Conservation (phyloP, 2,113 vertebrate genomes). For the Arizona elegans region DNA sequence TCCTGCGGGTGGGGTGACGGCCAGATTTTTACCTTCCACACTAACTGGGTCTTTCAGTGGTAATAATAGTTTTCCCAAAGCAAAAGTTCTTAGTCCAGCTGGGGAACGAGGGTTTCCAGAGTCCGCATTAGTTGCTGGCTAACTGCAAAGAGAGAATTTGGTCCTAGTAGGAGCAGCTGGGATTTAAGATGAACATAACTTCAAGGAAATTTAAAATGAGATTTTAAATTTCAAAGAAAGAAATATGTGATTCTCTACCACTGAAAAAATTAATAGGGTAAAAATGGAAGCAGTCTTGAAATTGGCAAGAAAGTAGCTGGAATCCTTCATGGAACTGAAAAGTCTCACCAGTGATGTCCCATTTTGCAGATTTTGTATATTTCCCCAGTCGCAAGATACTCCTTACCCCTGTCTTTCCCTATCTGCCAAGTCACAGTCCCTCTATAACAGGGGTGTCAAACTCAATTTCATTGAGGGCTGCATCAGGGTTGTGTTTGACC, state of each 20-base stretch:
- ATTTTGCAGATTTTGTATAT: not conserved
- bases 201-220: not conserved
- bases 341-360: not conserved
- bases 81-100: not conserved
- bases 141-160: not conserved
- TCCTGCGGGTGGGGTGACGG: not conserved
- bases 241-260: not conserved
- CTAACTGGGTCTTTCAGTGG: not conserved
- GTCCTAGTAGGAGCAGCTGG: not conserved
- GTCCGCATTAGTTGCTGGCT: not conserved
- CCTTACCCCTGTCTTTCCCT: not conserved
- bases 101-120: not conserved
- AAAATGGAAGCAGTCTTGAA: not conserved
- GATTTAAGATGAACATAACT: not conserved
- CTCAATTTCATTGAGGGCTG: no score
- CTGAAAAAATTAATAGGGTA: not conserved
- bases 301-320: not conserved
- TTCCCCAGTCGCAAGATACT: not conserved
- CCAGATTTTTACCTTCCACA: not conserved
- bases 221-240: not conserved
- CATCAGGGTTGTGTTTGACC: no score
- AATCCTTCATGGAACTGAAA: not conserved
- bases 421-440: not conserved
- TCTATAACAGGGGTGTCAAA: not conserved
- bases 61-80: not conserved